Percentiles rank a stretch among this genome's conserved stretches.
phyloP scores from a whole-genome alignment of 2,797 vertebrate species.

The Bovichtus diacanthus region DNA sequence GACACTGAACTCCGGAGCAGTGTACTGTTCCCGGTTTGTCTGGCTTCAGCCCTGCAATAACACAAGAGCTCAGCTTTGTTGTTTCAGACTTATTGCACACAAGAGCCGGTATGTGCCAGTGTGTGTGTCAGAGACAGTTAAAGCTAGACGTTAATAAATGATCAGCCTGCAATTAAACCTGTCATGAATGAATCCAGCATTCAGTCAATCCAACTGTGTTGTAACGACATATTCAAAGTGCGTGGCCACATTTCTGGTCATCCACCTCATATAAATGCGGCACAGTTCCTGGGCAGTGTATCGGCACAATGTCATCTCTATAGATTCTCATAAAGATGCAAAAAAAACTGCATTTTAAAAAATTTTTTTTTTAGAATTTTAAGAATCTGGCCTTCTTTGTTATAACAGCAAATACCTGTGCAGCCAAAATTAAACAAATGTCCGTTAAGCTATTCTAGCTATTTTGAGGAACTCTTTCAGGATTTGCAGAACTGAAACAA shows the following conservation, averaged over 20 bases:
- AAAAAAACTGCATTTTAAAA: too few species aligned
- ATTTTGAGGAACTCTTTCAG: conserved; percentile 54
- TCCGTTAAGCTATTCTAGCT: neutral
- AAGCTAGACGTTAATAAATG: neutral
- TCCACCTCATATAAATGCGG: neutral
- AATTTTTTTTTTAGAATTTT: neutral
- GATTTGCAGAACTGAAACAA: conserved; percentile 68
- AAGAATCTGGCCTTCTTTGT: neutral
- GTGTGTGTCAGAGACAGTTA: neutral
- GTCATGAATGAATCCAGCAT: neutral
- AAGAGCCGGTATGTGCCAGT: neutral
- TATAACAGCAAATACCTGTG: neutral
- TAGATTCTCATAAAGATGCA: neutral
- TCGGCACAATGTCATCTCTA: neutral
- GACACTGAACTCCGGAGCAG: conserved; percentile 8
- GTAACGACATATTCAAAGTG: neutral
- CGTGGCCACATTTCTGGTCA: neutral
- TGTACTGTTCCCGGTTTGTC: conserved; percentile 28
- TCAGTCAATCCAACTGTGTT: neutral
- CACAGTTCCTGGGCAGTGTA: neutral
- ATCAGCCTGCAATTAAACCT: neutral
- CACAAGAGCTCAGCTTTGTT: conserved; percentile 7
- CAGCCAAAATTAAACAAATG: conserved; percentile 20
- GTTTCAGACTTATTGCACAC: conserved; percentile 16
- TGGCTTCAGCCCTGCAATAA: conserved; percentile 47